These are phyloP conservation scores for Elegia similella DNA, from an alignment of 2,888 invertebrate genomes.

Conservation along the genomic window DNA sequence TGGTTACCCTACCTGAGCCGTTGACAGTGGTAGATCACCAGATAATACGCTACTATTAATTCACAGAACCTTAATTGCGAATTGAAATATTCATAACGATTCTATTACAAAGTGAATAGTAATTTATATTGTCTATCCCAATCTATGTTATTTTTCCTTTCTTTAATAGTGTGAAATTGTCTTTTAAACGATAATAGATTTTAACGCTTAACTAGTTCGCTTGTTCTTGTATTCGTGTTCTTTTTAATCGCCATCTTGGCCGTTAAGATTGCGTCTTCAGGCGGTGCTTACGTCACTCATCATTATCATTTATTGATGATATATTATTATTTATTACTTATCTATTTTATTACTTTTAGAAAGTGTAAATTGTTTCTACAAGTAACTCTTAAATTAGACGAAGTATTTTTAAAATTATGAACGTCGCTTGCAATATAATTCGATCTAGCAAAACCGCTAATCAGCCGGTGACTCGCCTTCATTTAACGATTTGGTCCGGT, in stretches of 20 bases:
- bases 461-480: no score
- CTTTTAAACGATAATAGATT: background rate
- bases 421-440: no score
- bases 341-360: no score
- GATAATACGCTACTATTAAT: constrained; percentile 26
- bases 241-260: background rate
- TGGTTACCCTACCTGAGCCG: background rate
- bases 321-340: no score
- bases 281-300: background rate
- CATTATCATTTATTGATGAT: background rate
- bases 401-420: no score
- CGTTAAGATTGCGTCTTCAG: background rate
- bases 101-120: constrained; percentile 30
- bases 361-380: no score
- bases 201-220: background rate
- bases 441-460: no score
- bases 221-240: background rate
- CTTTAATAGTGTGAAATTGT: background rate
- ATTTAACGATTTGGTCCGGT: no score
- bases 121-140: constrained; percentile 18
- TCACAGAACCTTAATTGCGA: constrained; percentile 30
- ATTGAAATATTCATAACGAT: constrained; percentile 38
- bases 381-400: no score
- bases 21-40: constrained; percentile 29
- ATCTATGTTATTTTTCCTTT: background rate